A percentile compares a stretch with the other conserved stretches of the same genome.
These are phyloP conservation scores for Rhinogobius similis DNA, from an alignment of 2,113 vertebrate genomes.

Conservation along the genomic window DNA sequence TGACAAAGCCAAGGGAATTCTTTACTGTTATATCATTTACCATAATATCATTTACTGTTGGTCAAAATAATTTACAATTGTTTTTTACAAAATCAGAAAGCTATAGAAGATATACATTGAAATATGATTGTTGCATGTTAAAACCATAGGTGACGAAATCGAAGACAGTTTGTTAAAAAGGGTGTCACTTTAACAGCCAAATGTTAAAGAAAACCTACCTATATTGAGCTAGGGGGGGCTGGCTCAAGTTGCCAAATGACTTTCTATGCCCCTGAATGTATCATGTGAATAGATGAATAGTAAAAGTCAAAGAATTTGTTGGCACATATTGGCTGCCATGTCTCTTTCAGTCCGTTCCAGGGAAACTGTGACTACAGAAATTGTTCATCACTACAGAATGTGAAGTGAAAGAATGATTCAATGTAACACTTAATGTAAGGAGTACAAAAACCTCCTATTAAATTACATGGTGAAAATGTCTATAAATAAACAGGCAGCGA, in stretches of 20 bases:
- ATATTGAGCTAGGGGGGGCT: not conserved
- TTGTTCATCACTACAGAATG: not conserved
- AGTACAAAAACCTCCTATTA: too few relatives aligned
- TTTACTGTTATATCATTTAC: too few relatives aligned
- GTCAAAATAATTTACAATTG: too few relatives aligned
- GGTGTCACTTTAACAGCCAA: not conserved
- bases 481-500: constrained; percentile 42
- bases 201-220: not conserved
- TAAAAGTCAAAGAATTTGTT: too few relatives aligned
- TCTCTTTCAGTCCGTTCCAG: not conserved
- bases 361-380: not conserved
- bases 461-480: not conserved
- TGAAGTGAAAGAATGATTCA: too few relatives aligned
- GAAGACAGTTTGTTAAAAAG: not conserved
- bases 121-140: not conserved
- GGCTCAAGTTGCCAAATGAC: not conserved
- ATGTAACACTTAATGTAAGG: too few relatives aligned
- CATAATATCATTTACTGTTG: too few relatives aligned
- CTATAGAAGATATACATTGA: too few relatives aligned
- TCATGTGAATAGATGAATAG: too few relatives aligned
- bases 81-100: too few relatives aligned
- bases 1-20: too few relatives aligned
- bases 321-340: too few relatives aligned
- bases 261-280: not conserved
- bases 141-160: not conserved